Conservation (phyloP, 2,797 vertebrate genomes). For the Acrossocheilus wenchowensis region DNA sequence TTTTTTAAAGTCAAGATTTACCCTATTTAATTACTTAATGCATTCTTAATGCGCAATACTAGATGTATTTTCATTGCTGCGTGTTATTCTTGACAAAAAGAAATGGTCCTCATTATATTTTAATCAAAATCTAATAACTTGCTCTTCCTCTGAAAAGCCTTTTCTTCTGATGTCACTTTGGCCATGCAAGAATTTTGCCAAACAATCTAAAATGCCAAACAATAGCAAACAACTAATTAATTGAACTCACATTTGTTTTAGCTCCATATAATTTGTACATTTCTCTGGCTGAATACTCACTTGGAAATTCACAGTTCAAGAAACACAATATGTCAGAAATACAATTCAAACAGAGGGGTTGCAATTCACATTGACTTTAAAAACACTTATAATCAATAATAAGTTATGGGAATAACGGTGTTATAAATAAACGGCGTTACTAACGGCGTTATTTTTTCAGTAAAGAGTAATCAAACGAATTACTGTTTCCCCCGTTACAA, state of each 20-base stretch:
- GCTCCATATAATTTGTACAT: neutral
- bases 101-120: neutral
- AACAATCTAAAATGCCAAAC: neutral
- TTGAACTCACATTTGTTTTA: constrained; percentile 1
- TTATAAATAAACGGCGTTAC: too few species aligned
- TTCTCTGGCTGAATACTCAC: neutral
- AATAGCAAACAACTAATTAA: neutral
- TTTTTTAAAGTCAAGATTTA: neutral
- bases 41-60: neutral
- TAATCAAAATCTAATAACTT: neutral
- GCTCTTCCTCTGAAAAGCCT: neutral
- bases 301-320: neutral
- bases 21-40: neutral
- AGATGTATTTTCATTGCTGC: neutral
- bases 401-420: too few species aligned
- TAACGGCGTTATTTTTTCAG: too few species aligned
- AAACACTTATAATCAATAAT: neutral
- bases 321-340: neutral
- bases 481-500: too few species aligned
- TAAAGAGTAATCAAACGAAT: too few species aligned
- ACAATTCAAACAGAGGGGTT: neutral
- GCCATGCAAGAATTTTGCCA: neutral
- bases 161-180: neutral
- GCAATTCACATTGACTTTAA: neutral
- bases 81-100: neutral